These are phyloP conservation scores for Ammodramus savannarum DNA, from an alignment of 2,113 vertebrate genomes.

Conservation along the genomic window DNA sequence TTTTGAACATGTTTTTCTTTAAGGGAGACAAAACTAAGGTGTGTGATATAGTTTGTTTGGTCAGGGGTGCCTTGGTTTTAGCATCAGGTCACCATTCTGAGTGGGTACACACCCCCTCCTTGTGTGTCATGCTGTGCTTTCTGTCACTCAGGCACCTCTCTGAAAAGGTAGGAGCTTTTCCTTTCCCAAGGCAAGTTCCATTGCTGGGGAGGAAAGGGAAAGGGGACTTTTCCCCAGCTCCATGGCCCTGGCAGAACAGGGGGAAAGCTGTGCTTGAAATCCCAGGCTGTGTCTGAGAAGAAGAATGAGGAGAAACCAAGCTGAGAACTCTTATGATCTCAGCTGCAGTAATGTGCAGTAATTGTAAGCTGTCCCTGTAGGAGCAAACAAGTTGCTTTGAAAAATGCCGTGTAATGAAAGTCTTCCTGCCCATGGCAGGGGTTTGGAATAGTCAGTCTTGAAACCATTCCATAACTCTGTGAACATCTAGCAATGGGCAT, in stretches of 20 bases:
- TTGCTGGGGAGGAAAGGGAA: not conserved
- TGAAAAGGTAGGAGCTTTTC: not conserved
- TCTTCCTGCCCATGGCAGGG: not conserved
- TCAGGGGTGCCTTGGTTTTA: not conserved
- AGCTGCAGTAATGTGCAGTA: not conserved
- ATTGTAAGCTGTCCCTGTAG: not conserved
- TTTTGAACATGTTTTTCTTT: not conserved
- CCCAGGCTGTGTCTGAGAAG: not conserved
- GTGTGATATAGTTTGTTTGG: not conserved
- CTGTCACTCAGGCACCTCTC: accelerated
- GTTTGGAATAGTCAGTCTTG: not conserved
- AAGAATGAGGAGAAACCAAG: not conserved
- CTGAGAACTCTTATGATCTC: not conserved
- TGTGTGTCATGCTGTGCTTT: not conserved
- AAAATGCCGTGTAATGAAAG: not conserved
- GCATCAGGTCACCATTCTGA: accelerated
- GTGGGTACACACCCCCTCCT: not conserved
- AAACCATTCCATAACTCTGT: not conserved
- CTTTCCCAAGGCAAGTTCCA: not conserved
- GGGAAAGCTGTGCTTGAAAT: not conserved
- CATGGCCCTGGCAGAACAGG: not conserved
- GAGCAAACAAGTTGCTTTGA: not conserved
- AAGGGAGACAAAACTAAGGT: not conserved
- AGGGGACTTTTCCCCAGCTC: accelerated
- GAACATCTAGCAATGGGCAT: not conserved